A percentile compares a stretch with the other conserved stretches of the same genome.
Evolutionary conservation across 2,888 invertebrate species (phyloP).

Genomic region (Idaea straminata): DNA sequence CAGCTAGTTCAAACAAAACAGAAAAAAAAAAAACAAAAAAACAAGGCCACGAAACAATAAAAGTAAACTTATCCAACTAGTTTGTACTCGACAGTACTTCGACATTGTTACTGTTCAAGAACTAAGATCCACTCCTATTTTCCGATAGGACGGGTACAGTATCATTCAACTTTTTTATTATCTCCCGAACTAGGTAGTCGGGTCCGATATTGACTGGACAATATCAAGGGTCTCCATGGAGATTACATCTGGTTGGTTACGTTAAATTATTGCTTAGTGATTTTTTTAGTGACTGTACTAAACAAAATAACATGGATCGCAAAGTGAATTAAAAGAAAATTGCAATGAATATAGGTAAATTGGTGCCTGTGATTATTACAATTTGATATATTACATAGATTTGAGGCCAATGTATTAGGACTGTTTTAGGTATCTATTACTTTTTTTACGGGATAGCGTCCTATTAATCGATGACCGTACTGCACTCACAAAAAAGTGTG

Average conservation of each 20-base stretch:
- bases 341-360: too few relatives aligned
- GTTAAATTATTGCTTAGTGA: neutral
- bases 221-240: conserved; percentile 19
- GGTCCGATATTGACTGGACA: conserved; percentile 27
- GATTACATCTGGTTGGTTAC: conserved; percentile 1
- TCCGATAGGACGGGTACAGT: conserved; percentile 72
- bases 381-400: too few relatives aligned
- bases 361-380: too few relatives aligned
- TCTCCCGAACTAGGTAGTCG: conserved; percentile 61
- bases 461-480: too few relatives aligned
- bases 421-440: too few relatives aligned
- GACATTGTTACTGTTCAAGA: conserved; percentile 66
- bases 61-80: conserved; percentile 27
- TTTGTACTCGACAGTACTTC: conserved; percentile 46
- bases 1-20: too few relatives aligned
- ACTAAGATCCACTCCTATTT: conserved; percentile 72
- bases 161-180: conserved; percentile 77
- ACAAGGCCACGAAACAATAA: neutral
- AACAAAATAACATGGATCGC: too few relatives aligned
- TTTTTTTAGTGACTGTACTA: neutral
- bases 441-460: too few relatives aligned
- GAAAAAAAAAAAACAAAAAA: too few relatives aligned
- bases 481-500: too few relatives aligned
- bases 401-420: too few relatives aligned
- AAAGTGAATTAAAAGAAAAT: too few relatives aligned